phyloP scores from a whole-genome alignment of 2,888 invertebrate genomes.

The Cosmia pyralina region DNA sequence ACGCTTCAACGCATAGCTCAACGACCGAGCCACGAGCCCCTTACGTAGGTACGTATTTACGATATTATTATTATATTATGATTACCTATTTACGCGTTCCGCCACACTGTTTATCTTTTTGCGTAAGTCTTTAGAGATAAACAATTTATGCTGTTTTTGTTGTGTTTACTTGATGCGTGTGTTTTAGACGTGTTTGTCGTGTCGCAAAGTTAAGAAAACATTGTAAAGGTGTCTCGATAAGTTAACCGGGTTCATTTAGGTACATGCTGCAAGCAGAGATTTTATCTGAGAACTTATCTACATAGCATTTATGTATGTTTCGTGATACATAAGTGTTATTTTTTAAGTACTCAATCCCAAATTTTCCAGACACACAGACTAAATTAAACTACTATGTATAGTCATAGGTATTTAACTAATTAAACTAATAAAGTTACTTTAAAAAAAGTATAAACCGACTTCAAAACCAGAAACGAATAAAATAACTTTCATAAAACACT shows the following conservation, averaged over 20 bases:
- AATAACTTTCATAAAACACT: too few relatives aligned
- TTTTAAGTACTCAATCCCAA: neutral
- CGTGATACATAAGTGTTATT: too few relatives aligned
- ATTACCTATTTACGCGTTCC: constrained; percentile 13
- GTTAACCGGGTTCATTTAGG: constrained; percentile 20
- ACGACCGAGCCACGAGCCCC: too few relatives aligned
- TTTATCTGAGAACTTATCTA: neutral
- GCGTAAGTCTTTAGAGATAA: constrained; percentile 39
- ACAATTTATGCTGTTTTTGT: constrained; percentile 30
- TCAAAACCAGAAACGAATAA: too few relatives aligned
- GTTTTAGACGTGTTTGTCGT: constrained; percentile 15
- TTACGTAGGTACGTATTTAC: neutral
- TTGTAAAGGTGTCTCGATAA: constrained; percentile 7
- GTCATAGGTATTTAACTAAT: too few relatives aligned
- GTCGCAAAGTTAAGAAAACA: constrained; percentile 5
- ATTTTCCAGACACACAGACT: neutral
- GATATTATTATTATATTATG: constrained; percentile 14
- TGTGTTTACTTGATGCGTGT: constrained; percentile 6
- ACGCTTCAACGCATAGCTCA: too few relatives aligned
- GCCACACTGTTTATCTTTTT: constrained; percentile 34
- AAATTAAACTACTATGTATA: neutral
- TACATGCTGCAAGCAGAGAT: constrained; percentile 2
- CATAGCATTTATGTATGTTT: neutral
- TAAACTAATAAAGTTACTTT: too few relatives aligned
- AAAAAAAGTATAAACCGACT: too few relatives aligned